These are phyloP conservation scores for Cettia cetti DNA, from an alignment of 2,113 vertebrate species.

Conservation along the genomic window DNA sequence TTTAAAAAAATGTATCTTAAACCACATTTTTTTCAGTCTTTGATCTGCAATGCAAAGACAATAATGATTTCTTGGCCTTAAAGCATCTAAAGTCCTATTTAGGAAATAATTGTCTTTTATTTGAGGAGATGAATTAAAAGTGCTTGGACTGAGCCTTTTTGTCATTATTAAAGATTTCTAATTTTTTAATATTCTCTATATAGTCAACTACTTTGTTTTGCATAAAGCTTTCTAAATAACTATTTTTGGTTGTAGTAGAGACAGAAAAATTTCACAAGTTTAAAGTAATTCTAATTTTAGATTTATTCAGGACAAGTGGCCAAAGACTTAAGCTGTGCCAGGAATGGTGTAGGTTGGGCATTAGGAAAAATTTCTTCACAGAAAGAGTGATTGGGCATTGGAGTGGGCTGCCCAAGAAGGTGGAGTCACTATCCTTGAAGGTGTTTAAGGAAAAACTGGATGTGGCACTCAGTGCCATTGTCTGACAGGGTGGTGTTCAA, in stretches of 20 bases:
- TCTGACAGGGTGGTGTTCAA: background rate
- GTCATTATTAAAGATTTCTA: background rate
- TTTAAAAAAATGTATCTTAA: background rate
- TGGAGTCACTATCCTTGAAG: no score
- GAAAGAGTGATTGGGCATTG: background rate
- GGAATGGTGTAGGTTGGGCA: background rate
- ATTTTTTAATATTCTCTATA: background rate
- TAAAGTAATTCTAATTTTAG: background rate
- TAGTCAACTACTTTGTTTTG: background rate
- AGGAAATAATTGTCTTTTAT: conserved; percentile 31
- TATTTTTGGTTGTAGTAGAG: background rate
- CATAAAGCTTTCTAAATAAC: background rate
- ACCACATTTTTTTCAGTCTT: conserved; percentile 8
- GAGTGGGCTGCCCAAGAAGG: no score
- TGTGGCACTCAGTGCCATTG: background rate
- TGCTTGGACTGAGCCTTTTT: background rate
- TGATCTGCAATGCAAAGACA: conserved; percentile 23
- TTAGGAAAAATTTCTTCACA: background rate
- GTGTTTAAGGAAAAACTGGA: background rate
- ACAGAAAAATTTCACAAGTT: background rate
- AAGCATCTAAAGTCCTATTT: background rate
- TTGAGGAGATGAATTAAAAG: conserved; percentile 37
- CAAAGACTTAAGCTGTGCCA: background rate
- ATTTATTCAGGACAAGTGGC: background rate
- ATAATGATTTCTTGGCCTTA: background rate